Conservation (phyloP, 2,113 vertebrate genomes). For the Thunnus thynnus region DNA sequence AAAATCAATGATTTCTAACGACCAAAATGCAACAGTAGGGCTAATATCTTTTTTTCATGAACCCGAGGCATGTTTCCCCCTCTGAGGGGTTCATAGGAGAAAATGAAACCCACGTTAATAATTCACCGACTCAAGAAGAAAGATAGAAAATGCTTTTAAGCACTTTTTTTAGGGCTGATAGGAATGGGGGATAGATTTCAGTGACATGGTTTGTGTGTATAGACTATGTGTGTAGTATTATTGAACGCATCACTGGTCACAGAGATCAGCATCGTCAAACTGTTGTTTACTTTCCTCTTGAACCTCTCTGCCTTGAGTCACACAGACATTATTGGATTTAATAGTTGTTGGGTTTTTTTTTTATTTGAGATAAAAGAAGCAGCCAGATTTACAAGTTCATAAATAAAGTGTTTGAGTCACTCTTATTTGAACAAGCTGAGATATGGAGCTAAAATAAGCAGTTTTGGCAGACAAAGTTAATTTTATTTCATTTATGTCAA, state of each 20-base stretch:
- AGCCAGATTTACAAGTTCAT: not conserved
- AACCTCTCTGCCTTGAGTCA: not conserved
- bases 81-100: constrained; percentile 52
- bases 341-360: not conserved
- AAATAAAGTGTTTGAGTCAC: constrained; percentile 4
- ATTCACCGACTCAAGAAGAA: constrained; percentile 56
- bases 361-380: not conserved
- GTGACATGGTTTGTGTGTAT: constrained; percentile 15
- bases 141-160: constrained; percentile 45
- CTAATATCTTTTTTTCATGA: constrained; percentile 69
- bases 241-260: constrained; percentile 26
- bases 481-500: constrained; percentile 52
- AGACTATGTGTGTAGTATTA: constrained; percentile 10
- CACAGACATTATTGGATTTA: not conserved
- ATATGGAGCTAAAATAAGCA: constrained; percentile 8
- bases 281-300: not conserved
- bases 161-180: constrained; percentile 19
- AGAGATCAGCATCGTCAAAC: not conserved
- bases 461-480: constrained; percentile 35
- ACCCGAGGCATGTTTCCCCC: constrained; percentile 51
- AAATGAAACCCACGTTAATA: constrained; percentile 68
- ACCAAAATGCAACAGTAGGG: constrained; percentile 43
- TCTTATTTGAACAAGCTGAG: not conserved
- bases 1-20: constrained; percentile 37
- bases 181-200: constrained; percentile 3